Evolutionary conservation across 2,113 vertebrate genomes (phyloP), one percentile per base, ranked within the genome.

Genomic region (Thalassoma bifasciatum): DNA sequence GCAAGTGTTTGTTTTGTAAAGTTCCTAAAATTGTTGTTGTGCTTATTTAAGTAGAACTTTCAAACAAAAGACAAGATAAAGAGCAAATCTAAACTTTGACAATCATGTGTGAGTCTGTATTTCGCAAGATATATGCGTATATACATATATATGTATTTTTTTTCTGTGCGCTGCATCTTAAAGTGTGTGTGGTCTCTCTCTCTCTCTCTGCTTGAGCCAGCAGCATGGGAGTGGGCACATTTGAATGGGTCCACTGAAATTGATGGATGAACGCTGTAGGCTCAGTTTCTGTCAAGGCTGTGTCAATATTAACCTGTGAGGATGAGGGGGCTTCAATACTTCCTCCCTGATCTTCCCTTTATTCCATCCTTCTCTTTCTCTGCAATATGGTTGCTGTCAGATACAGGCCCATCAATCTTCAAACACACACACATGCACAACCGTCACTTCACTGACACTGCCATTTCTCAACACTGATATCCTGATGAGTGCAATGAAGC

Each of bases 401-500:
- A 76, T 53, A 64, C 23, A 19, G 72, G 79, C 37, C 72, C 85
- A 90, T 93, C 79, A 82, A 91, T 90, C 77, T 65, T 88, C 56
- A 34, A 76, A 75, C 84, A 67, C 73, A 71, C 70, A 53, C 10
- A 21, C 60, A 12, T 78, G 76, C 76, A 72, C 72, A 58, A 95
- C 94, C 95, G 95, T 95, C 95, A 96, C 92, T 95, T 93, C 92
- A 92, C 90, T 95, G 95, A 95, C 95, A 95, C 91, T 93, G 94
- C 96, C 81, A 96, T 97, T 97, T 95, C 95, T 98, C 96, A 97
- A 94, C 92, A 91, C 93, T 89, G 96, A 96, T 95, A 95, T 92
- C 96, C 96, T 95, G 96, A 97, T 96, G 97, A 94, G 96, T 96
- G 95, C 95, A 96, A 96, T 96, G 95, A 96, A 95, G 95, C 95